A percentile compares a stretch with the other conserved stretches of the same genome.
phyloP scores from a whole-genome alignment of 2,113 vertebrate genomes.

The Elephas maximus region DNA sequence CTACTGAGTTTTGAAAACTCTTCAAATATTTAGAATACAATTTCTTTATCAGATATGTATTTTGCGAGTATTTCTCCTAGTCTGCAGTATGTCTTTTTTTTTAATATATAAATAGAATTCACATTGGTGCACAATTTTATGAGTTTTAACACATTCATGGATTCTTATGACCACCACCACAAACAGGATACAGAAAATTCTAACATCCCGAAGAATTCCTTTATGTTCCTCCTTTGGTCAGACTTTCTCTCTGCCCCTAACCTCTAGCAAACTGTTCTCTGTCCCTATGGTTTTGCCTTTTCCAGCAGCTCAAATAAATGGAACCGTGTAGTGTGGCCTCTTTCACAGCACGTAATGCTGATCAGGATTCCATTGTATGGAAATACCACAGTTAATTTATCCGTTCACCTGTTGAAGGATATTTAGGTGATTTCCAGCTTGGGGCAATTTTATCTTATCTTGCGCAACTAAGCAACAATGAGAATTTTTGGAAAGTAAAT shows the following conservation, averaged over 20 bases:
- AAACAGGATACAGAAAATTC: not conserved
- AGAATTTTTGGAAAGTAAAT: not conserved
- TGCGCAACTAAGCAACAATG: not conserved
- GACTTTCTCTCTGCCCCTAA: not conserved
- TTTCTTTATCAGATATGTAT: not conserved
- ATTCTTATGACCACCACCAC: not conserved
- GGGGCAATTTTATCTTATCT: not conserved
- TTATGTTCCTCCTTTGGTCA: not conserved
- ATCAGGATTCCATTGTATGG: not conserved
- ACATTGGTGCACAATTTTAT: not conserved
- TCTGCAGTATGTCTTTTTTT: too few species aligned
- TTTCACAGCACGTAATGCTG: not conserved
- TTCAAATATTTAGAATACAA: constrained; percentile 1
- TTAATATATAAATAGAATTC: not conserved
- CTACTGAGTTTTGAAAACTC: not conserved
- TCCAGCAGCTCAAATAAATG: not conserved
- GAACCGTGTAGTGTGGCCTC: not conserved
- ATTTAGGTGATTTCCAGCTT: not conserved
- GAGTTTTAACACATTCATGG: not conserved
- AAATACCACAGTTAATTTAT: not conserved
- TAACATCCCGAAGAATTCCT: not conserved
- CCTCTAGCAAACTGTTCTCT: not conserved
- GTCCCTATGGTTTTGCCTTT: not conserved
- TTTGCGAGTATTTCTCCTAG: not conserved
- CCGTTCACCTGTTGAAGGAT: too few species aligned